These are phyloP conservation scores for Drosophila tristis DNA, from an alignment of 1,140 invertebrate genomes.

Conservation along the genomic window DNA sequence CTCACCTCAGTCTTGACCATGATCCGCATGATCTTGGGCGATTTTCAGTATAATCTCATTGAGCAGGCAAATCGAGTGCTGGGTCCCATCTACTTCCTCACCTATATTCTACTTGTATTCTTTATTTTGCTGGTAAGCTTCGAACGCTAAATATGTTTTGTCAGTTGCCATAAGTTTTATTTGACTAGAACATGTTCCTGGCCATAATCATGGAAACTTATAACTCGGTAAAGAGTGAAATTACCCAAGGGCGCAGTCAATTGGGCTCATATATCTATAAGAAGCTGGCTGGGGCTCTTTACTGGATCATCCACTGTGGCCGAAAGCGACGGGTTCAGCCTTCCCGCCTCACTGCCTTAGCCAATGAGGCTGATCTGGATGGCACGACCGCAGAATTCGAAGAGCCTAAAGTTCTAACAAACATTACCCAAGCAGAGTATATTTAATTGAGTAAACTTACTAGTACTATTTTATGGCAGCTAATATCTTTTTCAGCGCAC, in stretches of 20 bases:
- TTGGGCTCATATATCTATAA: conserved; percentile 67
- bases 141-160: too few species aligned
- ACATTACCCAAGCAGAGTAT: too few species aligned
- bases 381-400: conserved; percentile 1
- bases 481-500: conserved; percentile 22
- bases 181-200: conserved; percentile 91
- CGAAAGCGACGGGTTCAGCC: conserved; percentile 12
- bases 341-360: too few species aligned
- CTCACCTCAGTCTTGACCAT: conserved; percentile 88
- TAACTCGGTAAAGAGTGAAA: conserved; percentile 89
- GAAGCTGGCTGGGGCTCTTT: conserved; percentile 29
- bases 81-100: conserved; percentile 92
- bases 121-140: conserved; percentile 90
- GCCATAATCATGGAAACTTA: conserved; percentile 94
- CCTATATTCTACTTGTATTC: conserved; percentile 92
- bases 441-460: too few species aligned
- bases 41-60: conserved; percentile 91
- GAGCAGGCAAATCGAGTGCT: conserved; percentile 89
- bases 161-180: too few species aligned
- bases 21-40: conserved; percentile 91
- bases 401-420: conserved; percentile 12
- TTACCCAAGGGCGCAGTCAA: conserved; percentile 80
- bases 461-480: too few species aligned
- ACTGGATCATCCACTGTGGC: conserved; percentile 49
- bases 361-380: not conserved